Evolutionary conservation across 2,888 invertebrate species (phyloP), one percentile per base, ranked within the genome.

Genomic region (Cremastobaeus sp.): DNA sequence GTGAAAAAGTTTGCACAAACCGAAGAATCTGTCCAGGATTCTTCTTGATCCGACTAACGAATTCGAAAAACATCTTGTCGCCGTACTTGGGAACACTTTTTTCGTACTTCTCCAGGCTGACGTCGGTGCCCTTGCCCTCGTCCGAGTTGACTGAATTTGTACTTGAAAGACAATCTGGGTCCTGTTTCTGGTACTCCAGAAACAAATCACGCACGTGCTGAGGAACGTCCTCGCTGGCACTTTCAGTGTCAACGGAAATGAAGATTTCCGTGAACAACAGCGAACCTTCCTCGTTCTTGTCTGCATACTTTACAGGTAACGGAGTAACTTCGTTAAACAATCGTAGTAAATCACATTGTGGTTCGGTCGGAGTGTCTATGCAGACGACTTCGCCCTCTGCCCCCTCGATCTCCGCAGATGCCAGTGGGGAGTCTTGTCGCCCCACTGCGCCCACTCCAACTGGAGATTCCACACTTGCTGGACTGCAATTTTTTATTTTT

Each of bases 1-100:
- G 25, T 25, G 5, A 25, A 25, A 25, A 25, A 6, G 8, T 25
- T 25, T 25, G n/a, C 11, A 6, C 9, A 6, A 15, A 95, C 96
- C 96, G 92, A 50, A 96, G 88, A 80, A 96, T 91, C 87, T 96
- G 96, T 11, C 94, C 93, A 0, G 95, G 95, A 89, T 94, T 94
- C 47, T 89, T 88, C 76, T 93, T 91, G 57, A 96, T 89, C 65
- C 92, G 91, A 37, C 92, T 91, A 15, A 94, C 86, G 83, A 96
- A 96, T 65, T 93, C 91, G 86, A 96, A 94, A 84, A 95, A 96
- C 87, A 94, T 90, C 74, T 92, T 89, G 86, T 96, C 96, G 0
- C 96, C 96, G 84, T 96, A 96, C 20, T 92, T 90, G 0, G 96
- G 95, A 55, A 91, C 85, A 0, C 91, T 90, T 80, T 94, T 95